Conservation (phyloP, 2,797 vertebrate genomes). For the Hydrolagus colliei region DNA sequence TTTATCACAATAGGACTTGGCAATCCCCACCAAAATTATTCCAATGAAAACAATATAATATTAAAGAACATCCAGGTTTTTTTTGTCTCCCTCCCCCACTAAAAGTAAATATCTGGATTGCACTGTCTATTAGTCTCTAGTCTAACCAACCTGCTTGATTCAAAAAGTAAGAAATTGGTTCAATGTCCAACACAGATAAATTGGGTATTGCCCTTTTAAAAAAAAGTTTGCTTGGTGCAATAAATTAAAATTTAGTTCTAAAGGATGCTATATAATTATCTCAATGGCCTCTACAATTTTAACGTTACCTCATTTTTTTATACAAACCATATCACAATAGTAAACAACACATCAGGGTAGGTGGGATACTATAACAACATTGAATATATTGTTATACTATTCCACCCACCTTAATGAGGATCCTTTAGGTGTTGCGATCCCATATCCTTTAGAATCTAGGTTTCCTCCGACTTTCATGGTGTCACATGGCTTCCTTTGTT, state of each 20-base stretch:
- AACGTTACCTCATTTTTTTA: conserved; percentile 82
- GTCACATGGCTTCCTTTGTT: conserved; percentile 96
- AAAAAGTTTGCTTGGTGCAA: conserved; percentile 32
- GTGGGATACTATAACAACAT: conserved; percentile 99
- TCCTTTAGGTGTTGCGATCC: conserved; percentile 99
- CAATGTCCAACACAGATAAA: not conserved
- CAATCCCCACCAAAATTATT: not conserved
- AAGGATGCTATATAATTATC: not conserved
- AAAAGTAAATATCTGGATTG: not conserved
- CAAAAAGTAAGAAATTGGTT: not conserved
- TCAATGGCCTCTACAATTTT: conserved; percentile 33
- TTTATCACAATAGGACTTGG: not conserved
- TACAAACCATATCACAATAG: conserved; percentile 97
- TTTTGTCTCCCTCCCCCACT: not conserved
- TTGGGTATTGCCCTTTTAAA: not conserved
- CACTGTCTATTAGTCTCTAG: not conserved
- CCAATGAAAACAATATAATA: too few species aligned
- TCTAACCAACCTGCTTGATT: not conserved
- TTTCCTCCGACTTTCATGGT: conserved; percentile 99
- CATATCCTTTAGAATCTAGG: conserved; percentile 99
- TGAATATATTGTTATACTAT: conserved; percentile 99
- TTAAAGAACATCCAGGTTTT: not conserved
- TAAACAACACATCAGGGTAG: conserved; percentile 99
- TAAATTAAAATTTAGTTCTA: conserved; percentile 10
- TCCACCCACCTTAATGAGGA: conserved; percentile 99